Percentiles rank a stretch among this genome's conserved stretches.
Evolutionary conservation across 2,113 vertebrate species (phyloP).

Genomic region (Chroicocephalus ridibundus): DNA sequence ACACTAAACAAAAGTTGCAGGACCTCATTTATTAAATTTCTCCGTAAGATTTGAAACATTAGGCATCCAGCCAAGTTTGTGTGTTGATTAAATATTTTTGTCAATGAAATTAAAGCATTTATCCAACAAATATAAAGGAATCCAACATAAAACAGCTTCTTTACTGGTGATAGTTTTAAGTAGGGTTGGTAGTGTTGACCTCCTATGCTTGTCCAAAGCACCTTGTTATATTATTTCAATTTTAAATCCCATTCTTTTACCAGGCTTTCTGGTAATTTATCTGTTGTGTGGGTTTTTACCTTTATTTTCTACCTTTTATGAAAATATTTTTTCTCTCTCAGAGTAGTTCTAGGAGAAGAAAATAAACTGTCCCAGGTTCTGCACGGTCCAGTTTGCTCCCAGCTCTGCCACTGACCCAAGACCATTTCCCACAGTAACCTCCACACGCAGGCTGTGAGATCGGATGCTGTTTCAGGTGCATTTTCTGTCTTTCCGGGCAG

Average conservation of each 20-base stretch:
- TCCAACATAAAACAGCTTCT: background rate
- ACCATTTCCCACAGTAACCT: background rate
- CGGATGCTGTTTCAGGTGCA: background rate
- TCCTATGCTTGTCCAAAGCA: background rate
- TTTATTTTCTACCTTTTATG: background rate
- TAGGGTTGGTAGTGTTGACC: background rate
- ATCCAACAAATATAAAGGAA: background rate
- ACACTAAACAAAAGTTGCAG: slow-evolving; percentile 26
- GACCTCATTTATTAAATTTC: slow-evolving; percentile 29
- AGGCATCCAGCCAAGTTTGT: background rate
- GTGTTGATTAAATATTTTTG: slow-evolving; percentile 29
- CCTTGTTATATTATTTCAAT: background rate
- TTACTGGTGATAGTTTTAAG: background rate
- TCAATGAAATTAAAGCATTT: background rate
- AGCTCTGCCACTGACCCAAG: background rate
- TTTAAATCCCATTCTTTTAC: background rate
- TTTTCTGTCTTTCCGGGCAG: background rate
- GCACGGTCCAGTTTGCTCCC: background rate
- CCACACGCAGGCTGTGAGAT: background rate
- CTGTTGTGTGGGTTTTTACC: background rate
- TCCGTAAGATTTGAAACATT: background rate
- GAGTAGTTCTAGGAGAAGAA: background rate
- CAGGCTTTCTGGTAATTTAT: background rate
- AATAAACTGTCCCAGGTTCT: background rate
- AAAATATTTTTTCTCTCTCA: background rate